These are phyloP conservation scores for Pterocles gutturalis DNA, from an alignment of 2,113 vertebrate genomes.

Conservation along the genomic window DNA sequence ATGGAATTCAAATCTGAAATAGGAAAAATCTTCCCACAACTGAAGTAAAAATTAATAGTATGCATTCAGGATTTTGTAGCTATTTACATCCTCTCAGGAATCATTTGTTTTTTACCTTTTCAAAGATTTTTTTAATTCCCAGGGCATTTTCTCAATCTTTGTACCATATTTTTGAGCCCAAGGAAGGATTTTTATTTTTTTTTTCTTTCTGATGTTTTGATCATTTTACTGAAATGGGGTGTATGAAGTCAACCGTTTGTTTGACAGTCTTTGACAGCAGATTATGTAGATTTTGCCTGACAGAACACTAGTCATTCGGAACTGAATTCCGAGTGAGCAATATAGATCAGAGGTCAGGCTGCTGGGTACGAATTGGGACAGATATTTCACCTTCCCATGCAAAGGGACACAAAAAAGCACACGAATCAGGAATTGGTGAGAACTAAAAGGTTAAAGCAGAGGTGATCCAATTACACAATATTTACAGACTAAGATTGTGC, in stretches of 20 bases:
- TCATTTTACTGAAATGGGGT: conserved; percentile 72
- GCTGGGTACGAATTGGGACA: conserved; percentile 49
- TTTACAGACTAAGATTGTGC: conserved; percentile 71
- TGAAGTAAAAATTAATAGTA: neutral
- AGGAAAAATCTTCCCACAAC: neutral
- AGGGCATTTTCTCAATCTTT: neutral
- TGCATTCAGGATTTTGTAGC: neutral
- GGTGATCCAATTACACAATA: conserved; percentile 70
- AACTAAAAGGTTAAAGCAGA: conserved; percentile 65
- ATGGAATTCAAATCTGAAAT: neutral
- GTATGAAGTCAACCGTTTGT: conserved; percentile 77
- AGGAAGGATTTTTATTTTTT: neutral
- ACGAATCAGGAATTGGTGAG: conserved; percentile 39
- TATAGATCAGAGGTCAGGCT: conserved; percentile 69
- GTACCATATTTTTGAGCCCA: neutral
- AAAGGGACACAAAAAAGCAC: conserved; percentile 59
- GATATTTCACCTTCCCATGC: conserved; percentile 60
- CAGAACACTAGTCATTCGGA: conserved; percentile 66
- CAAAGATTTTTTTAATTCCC: neutral
- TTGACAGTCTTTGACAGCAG: conserved; percentile 78
- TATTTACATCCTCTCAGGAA: neutral
- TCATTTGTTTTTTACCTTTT: conserved; percentile 7
- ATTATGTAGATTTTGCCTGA: conserved; percentile 76
- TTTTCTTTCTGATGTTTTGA: conserved; percentile 68
- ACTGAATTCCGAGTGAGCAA: conserved; percentile 67